Evolutionary conservation across 2,888 invertebrate species (phyloP).

Genomic region (Phengaris alcon): DNA sequence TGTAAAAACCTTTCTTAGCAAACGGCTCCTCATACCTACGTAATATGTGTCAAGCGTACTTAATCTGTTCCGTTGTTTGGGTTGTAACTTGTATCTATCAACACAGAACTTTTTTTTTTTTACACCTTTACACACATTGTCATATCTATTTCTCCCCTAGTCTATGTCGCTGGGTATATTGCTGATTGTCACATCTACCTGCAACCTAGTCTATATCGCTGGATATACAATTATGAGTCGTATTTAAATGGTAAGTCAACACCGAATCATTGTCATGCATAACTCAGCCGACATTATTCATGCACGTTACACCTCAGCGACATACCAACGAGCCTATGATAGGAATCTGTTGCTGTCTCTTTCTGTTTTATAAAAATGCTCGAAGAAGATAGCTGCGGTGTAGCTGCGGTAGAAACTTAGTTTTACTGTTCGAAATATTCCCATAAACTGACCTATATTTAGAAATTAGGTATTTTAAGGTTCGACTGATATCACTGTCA

Average conservation of each 20-base stretch:
- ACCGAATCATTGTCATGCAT: slow-evolving; percentile 55
- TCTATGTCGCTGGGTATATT: slow-evolving; percentile 13
- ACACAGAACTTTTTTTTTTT: too few species aligned
- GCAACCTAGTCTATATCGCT: background rate
- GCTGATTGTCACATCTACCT: background rate
- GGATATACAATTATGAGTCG: slow-evolving; percentile 37
- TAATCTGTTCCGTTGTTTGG: too few species aligned
- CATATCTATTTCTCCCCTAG: background rate
- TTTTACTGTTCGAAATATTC: too few species aligned
- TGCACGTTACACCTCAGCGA: slow-evolving; percentile 49
- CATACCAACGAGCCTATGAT: slow-evolving; percentile 46
- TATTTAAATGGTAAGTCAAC: slow-evolving; percentile 38
- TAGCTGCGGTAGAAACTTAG: too few species aligned
- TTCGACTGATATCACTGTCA: too few species aligned
- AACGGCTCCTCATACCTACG: too few species aligned
- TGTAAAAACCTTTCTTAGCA: too few species aligned
- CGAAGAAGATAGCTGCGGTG: too few species aligned
- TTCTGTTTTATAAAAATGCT: background rate
- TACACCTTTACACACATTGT: background rate
- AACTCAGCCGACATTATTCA: slow-evolving; percentile 58
- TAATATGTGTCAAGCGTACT: too few species aligned
- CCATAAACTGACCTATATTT: too few species aligned
- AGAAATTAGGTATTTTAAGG: too few species aligned
- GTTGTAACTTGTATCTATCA: too few species aligned
- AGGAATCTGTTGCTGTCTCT: background rate